Conservation (phyloP, 2,888 invertebrate species). For the Clunio marinus region DNA sequence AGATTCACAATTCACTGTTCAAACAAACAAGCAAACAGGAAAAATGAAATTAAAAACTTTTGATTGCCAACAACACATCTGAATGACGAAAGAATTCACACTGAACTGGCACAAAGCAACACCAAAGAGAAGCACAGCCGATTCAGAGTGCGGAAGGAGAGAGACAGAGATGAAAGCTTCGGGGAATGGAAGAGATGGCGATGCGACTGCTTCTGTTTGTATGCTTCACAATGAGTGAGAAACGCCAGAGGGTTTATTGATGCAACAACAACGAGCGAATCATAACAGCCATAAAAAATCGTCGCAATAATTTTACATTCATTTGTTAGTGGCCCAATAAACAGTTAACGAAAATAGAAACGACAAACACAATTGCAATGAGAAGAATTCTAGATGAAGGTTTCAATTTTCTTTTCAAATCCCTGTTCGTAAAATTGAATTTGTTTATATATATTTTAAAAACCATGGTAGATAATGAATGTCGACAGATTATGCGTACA, state of each 20-base stretch:
- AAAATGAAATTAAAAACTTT: too few relatives aligned
- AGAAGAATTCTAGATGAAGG: not conserved
- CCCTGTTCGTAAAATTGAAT: too few relatives aligned
- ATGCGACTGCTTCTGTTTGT: not conserved
- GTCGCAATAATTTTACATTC: not conserved
- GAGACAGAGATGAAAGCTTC: not conserved
- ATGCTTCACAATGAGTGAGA: not conserved
- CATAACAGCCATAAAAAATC: not conserved
- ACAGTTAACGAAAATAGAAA: not conserved
- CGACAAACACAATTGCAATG: not conserved
- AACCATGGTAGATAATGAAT: too few relatives aligned
- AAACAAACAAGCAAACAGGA: too few relatives aligned
- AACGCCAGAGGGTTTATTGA: not conserved
- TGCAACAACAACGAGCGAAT: not conserved
- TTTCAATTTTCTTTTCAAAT: too few relatives aligned
- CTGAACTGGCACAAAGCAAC: too few relatives aligned
- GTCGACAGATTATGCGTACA: too few relatives aligned
- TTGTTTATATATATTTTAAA: too few relatives aligned
- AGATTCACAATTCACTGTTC: too few relatives aligned
- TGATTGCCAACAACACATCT: not conserved
- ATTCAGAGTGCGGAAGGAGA: not conserved
- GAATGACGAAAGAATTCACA: not conserved
- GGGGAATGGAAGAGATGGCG: not conserved
- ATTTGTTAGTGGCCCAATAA: slow-evolving; percentile 12
- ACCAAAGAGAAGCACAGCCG: not conserved